Evolutionary conservation across 2,888 invertebrate genomes (phyloP), one percentile per base, ranked within the genome.

Genomic region (Hirtodrosophila trivittata): DNA sequence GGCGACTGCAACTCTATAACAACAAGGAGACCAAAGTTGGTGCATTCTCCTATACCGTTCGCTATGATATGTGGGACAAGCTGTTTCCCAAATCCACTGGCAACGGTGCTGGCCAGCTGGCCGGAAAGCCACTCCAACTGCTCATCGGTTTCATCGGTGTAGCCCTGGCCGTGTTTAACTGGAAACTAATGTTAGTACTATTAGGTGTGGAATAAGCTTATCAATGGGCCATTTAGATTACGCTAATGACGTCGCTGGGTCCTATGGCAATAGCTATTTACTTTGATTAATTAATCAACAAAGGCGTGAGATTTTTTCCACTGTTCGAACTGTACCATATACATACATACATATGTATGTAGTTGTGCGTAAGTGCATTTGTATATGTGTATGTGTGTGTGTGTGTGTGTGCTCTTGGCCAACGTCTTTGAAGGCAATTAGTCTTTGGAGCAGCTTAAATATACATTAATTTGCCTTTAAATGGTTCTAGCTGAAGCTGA

Each of bases 261-360:
- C 32, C 18, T 3, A 21, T 21, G 28, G 49, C 41, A 63, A 46
- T 62, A 81, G 66, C 85, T 63, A 83, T 86, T 87, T 68, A 75
- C 73, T 78, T 83, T 84, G 83, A 89, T 89, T 88, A 89, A 89
- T 89, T 88, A 89, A 88, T 75, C 81, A 82, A 41, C 71, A 62
- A 64, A 84, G 80, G 80, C 80, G 80, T 81, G 80, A 81, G 80
- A 82, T 82, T 86, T 77, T 85, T 21, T 21, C 18, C 60, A 26
- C 42, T 56, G 38, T 57, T 47, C 32, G 16, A 33, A 25, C 13
- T 7, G 8, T n/a, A n/a, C n/a, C n/a, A 21, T 21, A 21, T 21
- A 21, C 18, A 21, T 21, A 21, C 5, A 21, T 21, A 21, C 5
- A 21, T 21, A 21, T 21, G 5, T 43, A 13, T 30, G 35, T 63